Percentiles rank a stretch among this genome's conserved stretches.
phyloP scores from a whole-genome alignment of 2,888 invertebrate species.

The Tethea ocularis region DNA sequence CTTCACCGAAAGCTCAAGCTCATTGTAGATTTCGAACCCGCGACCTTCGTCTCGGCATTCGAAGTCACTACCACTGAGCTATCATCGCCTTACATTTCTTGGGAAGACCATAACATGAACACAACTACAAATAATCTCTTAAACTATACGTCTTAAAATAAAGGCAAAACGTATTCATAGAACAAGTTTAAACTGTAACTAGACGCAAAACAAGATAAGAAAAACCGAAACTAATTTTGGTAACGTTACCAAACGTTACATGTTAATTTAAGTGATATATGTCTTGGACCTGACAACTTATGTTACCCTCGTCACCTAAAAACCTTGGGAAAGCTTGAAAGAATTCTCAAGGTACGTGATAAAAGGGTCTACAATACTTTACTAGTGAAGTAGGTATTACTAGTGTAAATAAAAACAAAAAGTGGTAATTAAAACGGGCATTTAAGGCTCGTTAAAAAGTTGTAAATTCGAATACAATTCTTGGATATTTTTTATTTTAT shows the following conservation, averaged over 20 bases:
- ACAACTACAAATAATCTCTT: no score
- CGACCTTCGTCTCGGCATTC: no score
- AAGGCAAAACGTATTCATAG: not conserved
- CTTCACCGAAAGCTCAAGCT: no score
- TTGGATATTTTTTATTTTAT: no score
- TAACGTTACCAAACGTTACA: not conserved
- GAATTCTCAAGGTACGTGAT: not conserved
- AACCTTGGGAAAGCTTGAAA: not conserved
- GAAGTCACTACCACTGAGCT: no score
- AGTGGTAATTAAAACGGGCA: not conserved
- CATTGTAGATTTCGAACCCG: no score
- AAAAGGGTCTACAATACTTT: not conserved
- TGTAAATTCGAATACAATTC: no score
- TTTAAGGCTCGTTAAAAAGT: no score
- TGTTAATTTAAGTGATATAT: not conserved
- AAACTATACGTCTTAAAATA: not conserved
- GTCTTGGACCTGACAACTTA: constrained; percentile 8
- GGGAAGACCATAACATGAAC: no score
- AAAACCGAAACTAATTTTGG: not conserved
- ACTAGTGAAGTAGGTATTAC: not conserved
- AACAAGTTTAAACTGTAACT: not conserved
- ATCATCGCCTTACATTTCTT: no score
- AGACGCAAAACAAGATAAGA: not conserved
- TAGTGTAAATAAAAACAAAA: not conserved
- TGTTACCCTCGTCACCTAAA: constrained; percentile 6